Percentiles rank a stretch among this genome's conserved stretches.
Conservation (phyloP, 2,888 invertebrate species). For the Chymomyza caudatula region DNA sequence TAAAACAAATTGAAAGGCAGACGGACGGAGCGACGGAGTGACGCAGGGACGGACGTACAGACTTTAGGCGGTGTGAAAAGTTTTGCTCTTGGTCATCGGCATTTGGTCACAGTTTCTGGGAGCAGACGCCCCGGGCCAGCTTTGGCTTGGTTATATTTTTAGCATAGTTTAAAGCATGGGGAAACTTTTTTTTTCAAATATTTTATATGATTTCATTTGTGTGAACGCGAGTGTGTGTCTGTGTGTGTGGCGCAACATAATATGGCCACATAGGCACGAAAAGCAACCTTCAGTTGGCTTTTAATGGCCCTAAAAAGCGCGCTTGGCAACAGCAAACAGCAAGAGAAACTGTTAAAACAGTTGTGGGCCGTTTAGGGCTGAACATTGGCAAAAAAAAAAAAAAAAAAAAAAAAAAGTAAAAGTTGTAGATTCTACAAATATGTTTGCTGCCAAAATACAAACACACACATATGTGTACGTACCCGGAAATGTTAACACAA, state of each 20-base stretch:
- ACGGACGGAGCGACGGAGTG: no score
- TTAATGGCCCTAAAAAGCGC: slow-evolving; percentile 44
- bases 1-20: not conserved
- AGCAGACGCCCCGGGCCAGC: not conserved
- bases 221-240: not conserved
- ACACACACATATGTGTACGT: slow-evolving; percentile 6
- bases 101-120: not conserved
- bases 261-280: not conserved
- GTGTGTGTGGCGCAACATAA: not conserved
- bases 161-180: not conserved
- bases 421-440: slow-evolving; percentile 60
- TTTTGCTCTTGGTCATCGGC: not conserved
- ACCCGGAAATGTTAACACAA: slow-evolving; percentile 66
- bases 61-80: not conserved
- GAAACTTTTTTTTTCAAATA: not conserved
- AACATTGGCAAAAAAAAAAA: slow-evolving; percentile 14
- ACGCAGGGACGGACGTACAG: no score
- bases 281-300: not conserved
- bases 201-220: not conserved
- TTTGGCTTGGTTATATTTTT: not conserved
- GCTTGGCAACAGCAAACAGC: slow-evolving; percentile 37
- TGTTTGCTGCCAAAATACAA: no score
- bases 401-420: slow-evolving; percentile 50
- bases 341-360: not conserved
- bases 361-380: not conserved